Evolutionary conservation across 2,797 vertebrate species (phyloP).

Genomic region (Anableps anableps): DNA sequence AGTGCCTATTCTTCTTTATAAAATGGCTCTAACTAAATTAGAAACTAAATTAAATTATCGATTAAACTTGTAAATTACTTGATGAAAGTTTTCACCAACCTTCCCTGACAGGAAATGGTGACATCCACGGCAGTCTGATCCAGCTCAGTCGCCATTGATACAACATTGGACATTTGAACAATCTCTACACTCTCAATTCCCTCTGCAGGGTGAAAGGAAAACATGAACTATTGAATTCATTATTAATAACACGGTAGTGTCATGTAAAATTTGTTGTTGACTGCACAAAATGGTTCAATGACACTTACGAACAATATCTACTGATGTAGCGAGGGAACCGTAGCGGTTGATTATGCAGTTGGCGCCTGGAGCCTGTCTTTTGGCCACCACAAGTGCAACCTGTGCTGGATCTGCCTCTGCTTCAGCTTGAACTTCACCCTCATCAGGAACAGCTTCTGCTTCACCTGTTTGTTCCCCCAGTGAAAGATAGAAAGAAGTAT

Average conservation of each 20-base stretch:
- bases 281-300: not conserved
- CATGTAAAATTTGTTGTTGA: not conserved
- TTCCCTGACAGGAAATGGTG: constrained; percentile 91
- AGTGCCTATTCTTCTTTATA: too few species aligned
- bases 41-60: too few species aligned
- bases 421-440: constrained; percentile 58
- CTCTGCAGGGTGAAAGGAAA: constrained; percentile 77
- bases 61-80: not conserved
- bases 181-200: constrained; percentile 94
- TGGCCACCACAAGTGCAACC: constrained; percentile 81
- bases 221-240: not conserved
- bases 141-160: constrained; percentile 65
- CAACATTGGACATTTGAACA: constrained; percentile 84
- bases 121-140: constrained; percentile 89
- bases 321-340: constrained; percentile 86
- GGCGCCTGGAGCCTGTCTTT: constrained; percentile 85
- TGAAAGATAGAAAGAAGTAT: not conserved
- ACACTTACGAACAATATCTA: constrained; percentile 89
- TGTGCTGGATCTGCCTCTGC: constrained; percentile 65
- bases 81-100: constrained; percentile 76
- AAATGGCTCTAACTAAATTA: too few species aligned
- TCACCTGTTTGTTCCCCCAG: constrained; percentile 25
- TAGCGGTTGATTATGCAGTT: constrained; percentile 91
- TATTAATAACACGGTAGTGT: not conserved
- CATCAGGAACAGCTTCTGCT: constrained; percentile 39